These are phyloP conservation scores for Endotricha flammealis DNA, from an alignment of 2,888 invertebrate species.

Conservation along the genomic window DNA sequence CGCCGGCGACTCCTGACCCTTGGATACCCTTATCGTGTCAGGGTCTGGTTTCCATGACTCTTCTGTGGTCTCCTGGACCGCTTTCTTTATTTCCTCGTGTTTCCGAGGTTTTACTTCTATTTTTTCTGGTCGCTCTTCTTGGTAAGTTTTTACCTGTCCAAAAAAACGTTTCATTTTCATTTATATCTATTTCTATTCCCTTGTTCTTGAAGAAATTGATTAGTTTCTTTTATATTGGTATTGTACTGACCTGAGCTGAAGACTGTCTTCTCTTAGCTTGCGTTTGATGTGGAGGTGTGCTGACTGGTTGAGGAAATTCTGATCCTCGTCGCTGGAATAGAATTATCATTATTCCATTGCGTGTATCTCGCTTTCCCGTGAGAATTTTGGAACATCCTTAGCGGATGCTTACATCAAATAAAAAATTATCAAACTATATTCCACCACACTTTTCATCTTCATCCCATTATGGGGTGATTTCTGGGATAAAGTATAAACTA, in stretches of 20 bases:
- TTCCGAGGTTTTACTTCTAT: slow-evolving; percentile 36
- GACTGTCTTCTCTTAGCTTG: slow-evolving; percentile 62
- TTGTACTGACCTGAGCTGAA: slow-evolving; percentile 49
- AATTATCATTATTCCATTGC: too few relatives aligned
- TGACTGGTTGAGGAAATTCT: slow-evolving; percentile 66
- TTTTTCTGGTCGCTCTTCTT: slow-evolving; percentile 53
- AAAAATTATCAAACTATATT: neutral
- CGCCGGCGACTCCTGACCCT: slow-evolving; percentile 63
- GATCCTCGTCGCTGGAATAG: slow-evolving; percentile 63
- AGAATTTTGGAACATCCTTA: too few relatives aligned
- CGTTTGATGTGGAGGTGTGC: slow-evolving; percentile 59
- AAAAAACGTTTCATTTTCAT: too few relatives aligned
- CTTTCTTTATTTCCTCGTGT: slow-evolving; percentile 47
- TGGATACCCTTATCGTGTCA: slow-evolving; percentile 59
- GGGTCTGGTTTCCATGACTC: slow-evolving; percentile 62
- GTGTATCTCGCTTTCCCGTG: too few relatives aligned
- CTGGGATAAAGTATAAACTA: too few relatives aligned
- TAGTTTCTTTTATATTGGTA: neutral
- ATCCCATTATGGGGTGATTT: too few relatives aligned
- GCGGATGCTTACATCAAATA: too few relatives aligned
- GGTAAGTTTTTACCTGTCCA: slow-evolving; percentile 56
- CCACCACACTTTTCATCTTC: too few relatives aligned
- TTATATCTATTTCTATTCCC: too few relatives aligned
- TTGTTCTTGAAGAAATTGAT: neutral
- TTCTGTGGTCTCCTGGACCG: slow-evolving; percentile 35